These are phyloP conservation scores for Eupeodes corollae DNA, from an alignment of 1,140 invertebrate species.

Conservation along the genomic window DNA sequence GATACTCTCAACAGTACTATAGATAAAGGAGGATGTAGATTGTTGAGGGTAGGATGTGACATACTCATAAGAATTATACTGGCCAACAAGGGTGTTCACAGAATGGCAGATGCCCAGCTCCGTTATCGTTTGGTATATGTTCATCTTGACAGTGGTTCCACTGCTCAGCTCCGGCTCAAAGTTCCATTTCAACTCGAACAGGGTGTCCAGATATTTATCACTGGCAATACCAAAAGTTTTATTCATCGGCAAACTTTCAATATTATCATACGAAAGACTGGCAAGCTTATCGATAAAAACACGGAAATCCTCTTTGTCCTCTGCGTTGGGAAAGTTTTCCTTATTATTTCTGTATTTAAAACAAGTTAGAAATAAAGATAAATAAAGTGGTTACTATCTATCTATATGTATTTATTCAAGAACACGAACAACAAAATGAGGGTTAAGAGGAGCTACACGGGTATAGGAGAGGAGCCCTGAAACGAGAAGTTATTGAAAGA, in stretches of 20 bases:
- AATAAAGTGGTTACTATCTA: too few species aligned
- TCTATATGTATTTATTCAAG: too few species aligned
- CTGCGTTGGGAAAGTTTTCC: conserved; percentile 27
- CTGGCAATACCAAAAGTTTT: conserved; percentile 40
- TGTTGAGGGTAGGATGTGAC: conserved; percentile 11
- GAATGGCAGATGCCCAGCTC: conserved; percentile 56
- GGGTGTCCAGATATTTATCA: conserved; percentile 42
- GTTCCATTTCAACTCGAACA: conserved; percentile 42
- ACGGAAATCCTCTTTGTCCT: conserved; percentile 40
- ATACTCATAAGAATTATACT: conserved; percentile 50
- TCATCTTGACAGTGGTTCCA: conserved; percentile 40
- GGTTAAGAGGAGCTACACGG: too few species aligned
- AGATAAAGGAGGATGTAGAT: neutral
- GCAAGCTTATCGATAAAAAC: conserved; percentile 44
- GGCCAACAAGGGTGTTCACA: conserved; percentile 50
- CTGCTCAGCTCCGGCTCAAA: conserved; percentile 46
- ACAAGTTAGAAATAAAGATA: too few species aligned
- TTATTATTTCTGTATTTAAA: conserved; percentile 10
- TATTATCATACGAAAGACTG: conserved; percentile 45
- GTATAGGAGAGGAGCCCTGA: too few species aligned
- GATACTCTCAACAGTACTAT: too few species aligned
- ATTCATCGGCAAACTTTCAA: conserved; percentile 40
- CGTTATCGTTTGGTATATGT: conserved; percentile 45
- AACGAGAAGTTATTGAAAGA: too few species aligned
- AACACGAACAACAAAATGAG: too few species aligned